phyloP scores from a whole-genome alignment of 1,140 invertebrate genomes.

The Euglossa dilemma region DNA sequence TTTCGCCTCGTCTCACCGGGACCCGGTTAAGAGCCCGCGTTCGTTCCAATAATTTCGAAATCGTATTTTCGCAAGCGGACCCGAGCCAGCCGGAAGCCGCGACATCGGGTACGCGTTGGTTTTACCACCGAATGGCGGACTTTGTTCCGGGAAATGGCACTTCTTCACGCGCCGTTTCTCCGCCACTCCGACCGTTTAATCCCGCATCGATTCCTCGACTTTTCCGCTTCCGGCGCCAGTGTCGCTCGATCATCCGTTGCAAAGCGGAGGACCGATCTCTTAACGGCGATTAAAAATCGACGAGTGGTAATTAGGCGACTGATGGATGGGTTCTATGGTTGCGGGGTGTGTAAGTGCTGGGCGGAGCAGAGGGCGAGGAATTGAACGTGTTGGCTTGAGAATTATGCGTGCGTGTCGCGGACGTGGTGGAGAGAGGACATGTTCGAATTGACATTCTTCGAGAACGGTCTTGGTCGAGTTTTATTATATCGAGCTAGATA shows the following conservation, averaged over 20 bases:
- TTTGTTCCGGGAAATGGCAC: not conserved
- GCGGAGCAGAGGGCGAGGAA: not conserved
- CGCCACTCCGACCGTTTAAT: slow-evolving; percentile 17
- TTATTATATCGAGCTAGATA: no score
- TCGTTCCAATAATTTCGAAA: slow-evolving; percentile 5
- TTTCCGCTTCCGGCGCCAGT: not conserved
- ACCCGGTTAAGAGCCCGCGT: no score
- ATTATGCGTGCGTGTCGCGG: not conserved
- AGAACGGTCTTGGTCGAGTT: no score
- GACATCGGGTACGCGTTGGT: not conserved
- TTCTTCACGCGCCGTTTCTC: not conserved
- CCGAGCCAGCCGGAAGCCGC: not conserved
- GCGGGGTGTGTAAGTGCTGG: not conserved
- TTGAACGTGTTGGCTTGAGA: not conserved
- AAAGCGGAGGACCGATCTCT: not conserved
- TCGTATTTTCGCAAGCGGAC: not conserved
- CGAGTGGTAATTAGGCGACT: slow-evolving; percentile 17
- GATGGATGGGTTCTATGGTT: not conserved
- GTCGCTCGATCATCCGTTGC: not conserved
- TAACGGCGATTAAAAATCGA: slow-evolving; percentile 43
- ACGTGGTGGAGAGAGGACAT: no score
- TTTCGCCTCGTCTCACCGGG: not conserved
- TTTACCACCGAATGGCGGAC: slow-evolving; percentile 2
- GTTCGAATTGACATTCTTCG: no score
- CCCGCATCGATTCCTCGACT: slow-evolving; percentile 31